Evolutionary conservation across 2,113 vertebrate genomes (phyloP).

Genomic region (Platichthys flesus): DNA sequence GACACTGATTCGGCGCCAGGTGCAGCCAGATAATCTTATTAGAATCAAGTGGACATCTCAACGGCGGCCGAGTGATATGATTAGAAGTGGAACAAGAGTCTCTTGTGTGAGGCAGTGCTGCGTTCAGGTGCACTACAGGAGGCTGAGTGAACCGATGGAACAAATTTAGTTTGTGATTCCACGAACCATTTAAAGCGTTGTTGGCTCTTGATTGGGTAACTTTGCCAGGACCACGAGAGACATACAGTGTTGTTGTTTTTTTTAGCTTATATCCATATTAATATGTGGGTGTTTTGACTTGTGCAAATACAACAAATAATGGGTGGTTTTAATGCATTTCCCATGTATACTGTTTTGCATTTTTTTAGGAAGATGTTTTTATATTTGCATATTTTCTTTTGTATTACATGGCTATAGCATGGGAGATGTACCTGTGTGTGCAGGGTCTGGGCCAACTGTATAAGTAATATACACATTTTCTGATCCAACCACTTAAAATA

Average conservation of each 20-base stretch:
- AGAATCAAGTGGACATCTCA: slow-evolving; percentile 34
- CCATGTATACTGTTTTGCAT: no score
- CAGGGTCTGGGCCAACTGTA: not conserved
- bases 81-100: slow-evolving; percentile 43
- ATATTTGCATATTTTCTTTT: no score
- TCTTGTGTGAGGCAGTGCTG: slow-evolving; percentile 25
- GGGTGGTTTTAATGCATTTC: not conserved
- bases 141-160: slow-evolving; percentile 8
- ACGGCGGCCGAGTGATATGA: slow-evolving; percentile 35
- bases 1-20: slow-evolving; percentile 17
- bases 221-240: no score
- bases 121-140: slow-evolving; percentile 10
- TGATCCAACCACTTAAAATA: no score
- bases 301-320: no score
- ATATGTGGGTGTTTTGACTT: no score
- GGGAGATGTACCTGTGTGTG: not conserved
- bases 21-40: slow-evolving; percentile 41
- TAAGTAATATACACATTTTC: not conserved
- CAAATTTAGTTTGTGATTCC: not conserved
- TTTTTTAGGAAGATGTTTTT: no score
- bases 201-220: not conserved
- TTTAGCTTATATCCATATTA: no score
- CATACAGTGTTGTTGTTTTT: no score
- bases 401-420: no score
- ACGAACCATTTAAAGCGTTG: not conserved